Percentiles rank a stretch among this genome's conserved stretches.
Conservation (phyloP, 2,888 invertebrate species). For the Cosmia trapezina region DNA sequence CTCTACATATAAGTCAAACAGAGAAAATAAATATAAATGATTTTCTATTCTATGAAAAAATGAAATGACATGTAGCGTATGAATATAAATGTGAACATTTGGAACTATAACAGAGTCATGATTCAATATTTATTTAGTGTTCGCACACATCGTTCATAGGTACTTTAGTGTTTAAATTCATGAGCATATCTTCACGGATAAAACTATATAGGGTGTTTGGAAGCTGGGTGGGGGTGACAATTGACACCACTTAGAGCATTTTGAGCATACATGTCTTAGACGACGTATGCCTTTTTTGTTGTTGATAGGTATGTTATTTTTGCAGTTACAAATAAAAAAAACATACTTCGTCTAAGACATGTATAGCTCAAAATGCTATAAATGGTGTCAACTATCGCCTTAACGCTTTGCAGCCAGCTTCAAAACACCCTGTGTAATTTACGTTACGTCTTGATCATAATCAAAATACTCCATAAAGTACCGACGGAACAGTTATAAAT, state of each 20-base stretch:
- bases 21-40: conserved; percentile 23
- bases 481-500: conserved; percentile 27
- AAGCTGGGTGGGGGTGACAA: too few species aligned
- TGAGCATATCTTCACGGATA: conserved; percentile 27
- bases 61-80: conserved; percentile 43
- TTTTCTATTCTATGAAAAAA: conserved; percentile 23
- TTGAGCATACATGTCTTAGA: too few species aligned
- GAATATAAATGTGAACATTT: conserved; percentile 49
- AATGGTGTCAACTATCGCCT: too few species aligned
- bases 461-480: conserved; percentile 43
- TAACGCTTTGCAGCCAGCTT: too few species aligned
- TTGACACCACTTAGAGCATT: too few species aligned
- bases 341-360: too few species aligned
- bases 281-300: too few species aligned
- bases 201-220: conserved; percentile 10
- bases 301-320: too few species aligned
- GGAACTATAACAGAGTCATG: conserved; percentile 26
- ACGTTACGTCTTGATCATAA: conserved; percentile 33
- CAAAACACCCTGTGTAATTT: conserved; percentile 10
- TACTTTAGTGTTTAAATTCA: conserved; percentile 24
- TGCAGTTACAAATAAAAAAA: too few species aligned
- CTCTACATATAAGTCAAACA: conserved; percentile 3
- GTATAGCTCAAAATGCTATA: too few species aligned
- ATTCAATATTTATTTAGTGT: conserved; percentile 46
- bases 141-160: conserved; percentile 31